Evolutionary conservation across 2,113 vertebrate species (phyloP).

Genomic region (Aspidoscelis tigris): DNA sequence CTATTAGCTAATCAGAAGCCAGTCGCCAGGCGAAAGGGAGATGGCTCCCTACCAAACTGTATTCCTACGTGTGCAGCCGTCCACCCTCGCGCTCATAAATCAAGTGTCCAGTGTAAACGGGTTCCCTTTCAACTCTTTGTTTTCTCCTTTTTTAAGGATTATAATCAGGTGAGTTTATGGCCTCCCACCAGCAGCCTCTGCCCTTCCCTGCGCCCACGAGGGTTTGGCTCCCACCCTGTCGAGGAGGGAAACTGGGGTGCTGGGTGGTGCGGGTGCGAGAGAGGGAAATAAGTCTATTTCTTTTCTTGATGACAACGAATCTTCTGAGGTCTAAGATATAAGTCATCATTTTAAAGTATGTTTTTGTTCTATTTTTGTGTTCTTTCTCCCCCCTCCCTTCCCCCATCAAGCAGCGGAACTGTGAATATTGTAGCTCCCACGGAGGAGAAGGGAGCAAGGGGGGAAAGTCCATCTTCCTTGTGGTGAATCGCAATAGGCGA

Average conservation of each 20-base stretch:
- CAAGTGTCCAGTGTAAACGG: constrained; percentile 33
- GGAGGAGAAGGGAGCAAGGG: fast-evolving
- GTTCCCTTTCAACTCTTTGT: constrained; percentile 8
- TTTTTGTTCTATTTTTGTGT: neutral
- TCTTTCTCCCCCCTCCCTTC: neutral
- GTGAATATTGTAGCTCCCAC: no score
- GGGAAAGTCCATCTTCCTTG: no score
- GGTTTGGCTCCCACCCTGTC: neutral
- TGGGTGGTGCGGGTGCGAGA: no score
- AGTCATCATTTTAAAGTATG: constrained; percentile 2
- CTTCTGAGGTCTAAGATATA: constrained; percentile 38
- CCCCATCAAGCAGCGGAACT: neutral
- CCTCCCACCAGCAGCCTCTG: neutral
- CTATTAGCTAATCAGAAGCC: no score
- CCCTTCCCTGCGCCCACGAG: neutral
- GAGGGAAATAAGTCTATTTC: neutral
- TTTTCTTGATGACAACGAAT: neutral
- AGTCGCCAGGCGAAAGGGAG: neutral
- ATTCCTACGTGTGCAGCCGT: neutral
- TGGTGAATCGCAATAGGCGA: neutral
- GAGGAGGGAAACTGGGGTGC: neutral
- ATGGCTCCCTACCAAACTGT: neutral
- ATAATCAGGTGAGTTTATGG: neutral
- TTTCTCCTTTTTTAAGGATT: neutral
- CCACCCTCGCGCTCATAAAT: constrained; percentile 42